Evolutionary conservation across 2,888 invertebrate genomes (phyloP).

Genomic region (Eretmocerus hayati): DNA sequence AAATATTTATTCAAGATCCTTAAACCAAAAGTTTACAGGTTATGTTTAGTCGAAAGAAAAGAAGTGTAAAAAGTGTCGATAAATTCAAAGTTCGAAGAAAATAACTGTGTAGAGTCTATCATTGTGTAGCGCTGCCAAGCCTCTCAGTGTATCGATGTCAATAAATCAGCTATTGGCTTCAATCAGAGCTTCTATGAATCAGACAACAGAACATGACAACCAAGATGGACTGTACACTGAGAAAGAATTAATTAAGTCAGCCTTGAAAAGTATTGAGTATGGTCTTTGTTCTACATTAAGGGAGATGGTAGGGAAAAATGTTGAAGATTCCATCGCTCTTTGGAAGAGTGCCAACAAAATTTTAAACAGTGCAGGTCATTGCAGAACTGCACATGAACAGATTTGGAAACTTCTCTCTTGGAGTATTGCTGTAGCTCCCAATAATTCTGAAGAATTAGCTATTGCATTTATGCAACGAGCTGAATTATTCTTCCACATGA

Average conservation of each 20-base stretch:
- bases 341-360: conserved; percentile 56
- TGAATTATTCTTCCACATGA: conserved; percentile 61
- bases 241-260: background rate
- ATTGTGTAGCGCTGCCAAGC: too few relatives aligned
- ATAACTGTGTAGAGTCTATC: too few relatives aligned
- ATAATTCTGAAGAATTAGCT: conserved; percentile 53
- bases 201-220: background rate
- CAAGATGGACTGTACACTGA: background rate
- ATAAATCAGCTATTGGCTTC: too few relatives aligned
- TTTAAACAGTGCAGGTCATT: conserved; percentile 41
- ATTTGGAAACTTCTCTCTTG: conserved; percentile 54
- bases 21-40: too few relatives aligned
- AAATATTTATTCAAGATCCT: too few relatives aligned
- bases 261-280: background rate
- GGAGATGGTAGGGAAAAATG: conserved; percentile 50
- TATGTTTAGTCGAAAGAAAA: too few relatives aligned
- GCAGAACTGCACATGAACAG: conserved; percentile 10
- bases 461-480: conserved; percentile 71
- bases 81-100: too few relatives aligned
- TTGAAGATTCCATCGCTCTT: conserved; percentile 49
- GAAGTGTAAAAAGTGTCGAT: too few relatives aligned
- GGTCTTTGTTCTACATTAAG: too few relatives aligned
- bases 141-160: too few relatives aligned
- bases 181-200: background rate
- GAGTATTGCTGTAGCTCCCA: conserved; percentile 58